Base-by-base conservation (phyloP, 2,888 invertebrate genomes). In the Timema podura region DNA sequence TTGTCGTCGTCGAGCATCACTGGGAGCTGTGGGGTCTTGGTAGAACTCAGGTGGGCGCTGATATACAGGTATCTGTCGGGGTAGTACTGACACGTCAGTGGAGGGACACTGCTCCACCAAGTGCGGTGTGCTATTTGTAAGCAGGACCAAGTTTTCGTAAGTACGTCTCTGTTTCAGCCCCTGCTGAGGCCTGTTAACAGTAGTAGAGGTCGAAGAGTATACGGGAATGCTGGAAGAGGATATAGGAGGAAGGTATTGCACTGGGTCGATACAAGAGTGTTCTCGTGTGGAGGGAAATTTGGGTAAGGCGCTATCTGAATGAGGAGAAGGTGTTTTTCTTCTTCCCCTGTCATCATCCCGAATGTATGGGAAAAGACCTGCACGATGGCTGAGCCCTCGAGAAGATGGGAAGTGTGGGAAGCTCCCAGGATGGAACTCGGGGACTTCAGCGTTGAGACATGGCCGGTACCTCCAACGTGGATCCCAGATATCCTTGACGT, bases 1-100 rank as follows among this genome's bases (percentile, higher is more conserved):
- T 59, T 59, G 59, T 11, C 59, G 16, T 59, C 59, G 16, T 6
- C 59, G 16, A 10, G 30, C 59, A 16, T 10, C 16, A 1, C 10
- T 15, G 8, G 44, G 1, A 44, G 16, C 44, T 10, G 30, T 15
- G 6, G 5, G 5, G 6, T 59, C 59, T 54, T 30, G 49, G 57
- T 67, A 67, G 54, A 67, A 67, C 51, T 67, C 67, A n/a, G 51
- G 6, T 16, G 67, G 67, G 47, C 67, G 67, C 30, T 67, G 67
- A 44, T 67, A 67, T 57, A 67, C 67, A 51, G 67, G 67, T 45
- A 67, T 67, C n/a, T 45, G 48, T 67, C 45, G 47, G 44, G 45
- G 51, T n/a, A 47, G 57, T 5, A 54, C 11, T 6, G 48, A 11
- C 51, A 46, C 49, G 13, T 44, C 15, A 11, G 49, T 54, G 11